Conservation (phyloP, 2,888 invertebrate genomes). For the Germaria angustata region DNA sequence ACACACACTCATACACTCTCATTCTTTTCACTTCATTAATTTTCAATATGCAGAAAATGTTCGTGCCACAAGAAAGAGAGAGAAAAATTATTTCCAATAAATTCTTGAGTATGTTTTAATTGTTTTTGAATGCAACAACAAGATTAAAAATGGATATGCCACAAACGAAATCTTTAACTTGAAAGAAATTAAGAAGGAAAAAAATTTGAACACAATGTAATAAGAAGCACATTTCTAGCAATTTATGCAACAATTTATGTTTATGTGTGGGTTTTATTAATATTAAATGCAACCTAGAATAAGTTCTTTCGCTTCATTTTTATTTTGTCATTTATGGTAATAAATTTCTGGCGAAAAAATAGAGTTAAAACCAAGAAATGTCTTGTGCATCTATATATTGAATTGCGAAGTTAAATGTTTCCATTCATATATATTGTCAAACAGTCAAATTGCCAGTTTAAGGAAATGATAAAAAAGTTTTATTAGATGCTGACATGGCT, state of each 20-base stretch:
- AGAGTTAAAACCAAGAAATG: background rate
- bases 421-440: conserved; percentile 33
- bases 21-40: conserved; percentile 20
- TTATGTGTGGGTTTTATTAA: conserved; percentile 43
- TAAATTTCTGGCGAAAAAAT: conserved; percentile 22
- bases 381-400: conserved; percentile 27
- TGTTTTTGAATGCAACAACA: conserved; percentile 62
- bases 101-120: conserved; percentile 64
- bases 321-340: conserved; percentile 42
- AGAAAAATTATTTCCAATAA: conserved; percentile 50
- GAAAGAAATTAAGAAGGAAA: background rate
- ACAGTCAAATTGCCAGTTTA: conserved; percentile 1
- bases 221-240: background rate
- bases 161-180: conserved; percentile 6
- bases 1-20: background rate
- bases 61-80: conserved; percentile 33
- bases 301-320: background rate
- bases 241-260: conserved; percentile 31
- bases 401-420: conserved; percentile 39
- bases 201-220: background rate
- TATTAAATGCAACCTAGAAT: background rate
- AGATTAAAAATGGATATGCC: conserved; percentile 54
- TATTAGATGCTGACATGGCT: background rate
- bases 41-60: conserved; percentile 31
- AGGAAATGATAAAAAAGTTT: background rate